Percentiles rank a stretch among this genome's conserved stretches.
These are phyloP conservation scores for Isurus oxyrinchus DNA, from an alignment of 2,113 vertebrate genomes.

Conservation along the genomic window DNA sequence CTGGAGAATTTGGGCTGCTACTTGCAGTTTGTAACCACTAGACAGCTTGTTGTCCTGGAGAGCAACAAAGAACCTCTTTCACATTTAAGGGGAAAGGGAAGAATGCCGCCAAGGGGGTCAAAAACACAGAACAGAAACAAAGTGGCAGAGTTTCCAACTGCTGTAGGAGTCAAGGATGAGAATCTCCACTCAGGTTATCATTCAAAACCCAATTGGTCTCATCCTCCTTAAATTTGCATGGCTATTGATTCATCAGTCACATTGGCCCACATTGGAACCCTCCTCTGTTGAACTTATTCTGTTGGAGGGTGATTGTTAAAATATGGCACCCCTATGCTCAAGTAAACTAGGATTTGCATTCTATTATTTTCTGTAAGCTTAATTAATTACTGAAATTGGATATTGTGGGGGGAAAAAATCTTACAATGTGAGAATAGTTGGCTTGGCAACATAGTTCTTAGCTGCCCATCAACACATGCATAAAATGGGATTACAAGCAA, in stretches of 20 bases:
- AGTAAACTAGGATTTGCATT: conserved; percentile 18
- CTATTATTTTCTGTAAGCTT: background rate
- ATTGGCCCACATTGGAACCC: background rate
- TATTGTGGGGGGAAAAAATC: background rate
- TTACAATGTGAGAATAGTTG: background rate
- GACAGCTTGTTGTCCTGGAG: background rate
- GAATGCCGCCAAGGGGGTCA: background rate
- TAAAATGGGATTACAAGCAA: background rate
- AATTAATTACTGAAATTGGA: background rate
- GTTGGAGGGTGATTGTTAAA: background rate
- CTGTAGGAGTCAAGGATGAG: background rate
- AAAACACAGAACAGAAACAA: background rate
- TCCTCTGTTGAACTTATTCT: background rate
- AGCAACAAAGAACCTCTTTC: background rate
- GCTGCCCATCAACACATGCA: background rate
- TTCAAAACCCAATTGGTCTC: background rate
- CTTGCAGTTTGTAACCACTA: background rate
- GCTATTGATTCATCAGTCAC: background rate
- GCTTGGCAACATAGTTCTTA: background rate
- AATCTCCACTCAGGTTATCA: background rate
- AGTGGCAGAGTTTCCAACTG: background rate
- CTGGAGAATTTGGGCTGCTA: background rate
- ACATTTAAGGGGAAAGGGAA: background rate
- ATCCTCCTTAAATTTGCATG: background rate
- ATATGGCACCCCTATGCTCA: background rate